A percentile compares a stretch with the other conserved stretches of the same genome.
phyloP scores from a whole-genome alignment of 2,113 vertebrate species.

The Lethenteron reissneri region DNA sequence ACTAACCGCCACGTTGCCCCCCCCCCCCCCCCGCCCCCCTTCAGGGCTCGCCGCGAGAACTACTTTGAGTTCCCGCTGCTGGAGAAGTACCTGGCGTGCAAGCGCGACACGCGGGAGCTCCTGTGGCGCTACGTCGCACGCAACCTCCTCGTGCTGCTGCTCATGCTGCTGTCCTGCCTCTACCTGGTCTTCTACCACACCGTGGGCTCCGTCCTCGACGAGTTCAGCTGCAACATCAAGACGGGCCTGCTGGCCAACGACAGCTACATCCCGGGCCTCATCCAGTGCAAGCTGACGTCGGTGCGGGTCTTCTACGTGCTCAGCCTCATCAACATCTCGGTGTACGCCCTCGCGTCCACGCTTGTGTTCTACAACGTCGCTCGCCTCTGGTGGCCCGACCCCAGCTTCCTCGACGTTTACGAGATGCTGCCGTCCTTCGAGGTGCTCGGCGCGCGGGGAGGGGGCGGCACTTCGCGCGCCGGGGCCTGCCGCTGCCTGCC shows the following conservation, averaged over 20 bases:
- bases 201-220: slow-evolving; percentile 54
- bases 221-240: slow-evolving; percentile 71
- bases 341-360: slow-evolving; percentile 47
- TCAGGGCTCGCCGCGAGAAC: slow-evolving; percentile 61
- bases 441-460: slow-evolving; percentile 34
- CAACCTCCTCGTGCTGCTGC: slow-evolving; percentile 52
- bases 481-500: slow-evolving; percentile 54
- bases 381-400: slow-evolving; percentile 73
- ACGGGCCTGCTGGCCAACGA: slow-evolving; percentile 38
- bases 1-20: too few relatives aligned
- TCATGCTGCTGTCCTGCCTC: slow-evolving; percentile 50
- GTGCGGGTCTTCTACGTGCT: slow-evolving; percentile 63
- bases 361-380: slow-evolving; percentile 48
- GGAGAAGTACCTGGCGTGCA: slow-evolving; percentile 66
- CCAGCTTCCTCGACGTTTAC: slow-evolving; percentile 53
- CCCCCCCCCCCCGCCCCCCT: not conserved
- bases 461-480: too few relatives aligned
- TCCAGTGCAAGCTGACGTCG: slow-evolving; percentile 64
- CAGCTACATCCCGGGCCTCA: slow-evolving; percentile 27
- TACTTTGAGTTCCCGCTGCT: slow-evolving; percentile 90
- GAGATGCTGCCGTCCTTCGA: slow-evolving; percentile 76
- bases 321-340: slow-evolving; percentile 35
- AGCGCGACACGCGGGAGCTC: slow-evolving; percentile 53
- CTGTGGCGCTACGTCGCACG: slow-evolving; percentile 52
- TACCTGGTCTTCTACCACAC: slow-evolving; percentile 76